phyloP scores from a whole-genome alignment of 2,113 vertebrate species.

The Microcebus jonahi region DNA sequence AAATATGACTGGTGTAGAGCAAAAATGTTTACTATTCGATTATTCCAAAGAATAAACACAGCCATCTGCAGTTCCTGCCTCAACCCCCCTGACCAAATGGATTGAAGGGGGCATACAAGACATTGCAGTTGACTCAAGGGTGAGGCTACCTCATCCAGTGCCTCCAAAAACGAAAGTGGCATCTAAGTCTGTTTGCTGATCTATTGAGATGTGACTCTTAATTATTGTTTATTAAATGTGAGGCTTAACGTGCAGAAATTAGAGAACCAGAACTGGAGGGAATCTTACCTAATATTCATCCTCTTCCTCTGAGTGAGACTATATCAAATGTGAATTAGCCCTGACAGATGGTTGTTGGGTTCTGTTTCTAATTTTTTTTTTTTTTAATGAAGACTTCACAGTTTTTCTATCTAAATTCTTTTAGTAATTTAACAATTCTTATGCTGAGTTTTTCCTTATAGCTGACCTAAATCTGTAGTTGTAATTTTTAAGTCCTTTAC shows the following conservation, averaged over 20 bases:
- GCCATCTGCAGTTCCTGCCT: neutral
- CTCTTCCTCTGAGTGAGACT: neutral
- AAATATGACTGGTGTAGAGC: neutral
- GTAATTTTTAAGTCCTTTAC: conserved; percentile 54
- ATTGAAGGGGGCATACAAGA: neutral
- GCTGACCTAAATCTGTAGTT: conserved; percentile 70
- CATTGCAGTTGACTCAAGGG: neutral
- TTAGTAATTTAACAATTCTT: conserved; percentile 57
- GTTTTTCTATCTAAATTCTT: conserved; percentile 65
- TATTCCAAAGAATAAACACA: neutral
- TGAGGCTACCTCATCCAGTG: neutral
- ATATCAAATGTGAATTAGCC: conserved; percentile 54
- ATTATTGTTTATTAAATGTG: conserved; percentile 14
- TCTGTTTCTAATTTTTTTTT: conserved; percentile 56
- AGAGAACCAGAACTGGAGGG: conserved; percentile 13
- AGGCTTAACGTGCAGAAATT: neutral
- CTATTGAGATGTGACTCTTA: conserved; percentile 26
- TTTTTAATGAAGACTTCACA: conserved; percentile 66
- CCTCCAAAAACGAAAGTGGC: neutral
- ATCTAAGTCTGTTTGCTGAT: neutral
- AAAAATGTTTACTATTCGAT: neutral
- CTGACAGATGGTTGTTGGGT: conserved; percentile 63
- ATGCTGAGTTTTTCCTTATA: conserved; percentile 62
- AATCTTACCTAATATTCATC: neutral
- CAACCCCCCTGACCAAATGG: neutral